Evolutionary conservation across 1,140 invertebrate genomes (phyloP).

Genomic region (Ceratina japonica): DNA sequence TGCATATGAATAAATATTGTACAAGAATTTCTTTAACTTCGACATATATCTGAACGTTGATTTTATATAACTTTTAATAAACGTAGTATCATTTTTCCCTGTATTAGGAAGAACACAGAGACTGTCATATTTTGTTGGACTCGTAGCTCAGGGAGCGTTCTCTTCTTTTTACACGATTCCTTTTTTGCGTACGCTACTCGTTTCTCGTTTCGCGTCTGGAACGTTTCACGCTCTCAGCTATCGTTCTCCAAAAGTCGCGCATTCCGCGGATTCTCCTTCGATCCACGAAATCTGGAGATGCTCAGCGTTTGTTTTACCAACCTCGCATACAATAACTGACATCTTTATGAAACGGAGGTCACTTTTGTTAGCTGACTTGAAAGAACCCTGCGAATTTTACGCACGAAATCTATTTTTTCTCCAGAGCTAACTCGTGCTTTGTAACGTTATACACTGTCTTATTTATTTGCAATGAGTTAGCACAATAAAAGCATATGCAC

Average conservation of each 20-base stretch:
- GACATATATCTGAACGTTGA: too few relatives aligned
- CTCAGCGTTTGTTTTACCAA: conserved; percentile 7
- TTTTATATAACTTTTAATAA: too few relatives aligned
- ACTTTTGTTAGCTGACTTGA: not conserved
- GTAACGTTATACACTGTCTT: too few relatives aligned
- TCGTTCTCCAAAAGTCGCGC: conserved; percentile 14
- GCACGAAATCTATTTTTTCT: too few relatives aligned
- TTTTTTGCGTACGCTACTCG: not conserved
- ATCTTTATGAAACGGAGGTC: not conserved
- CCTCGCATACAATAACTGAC: not conserved
- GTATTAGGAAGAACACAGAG: not conserved
- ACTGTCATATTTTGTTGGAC: conserved; percentile 30
- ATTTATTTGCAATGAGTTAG: too few relatives aligned
- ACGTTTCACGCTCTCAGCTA: conserved; percentile 34
- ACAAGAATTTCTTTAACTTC: too few relatives aligned
- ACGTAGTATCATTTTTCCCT: too few relatives aligned
- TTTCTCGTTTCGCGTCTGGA: conserved; percentile 21
- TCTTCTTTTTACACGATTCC: not conserved
- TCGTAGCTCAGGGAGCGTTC: conserved; percentile 33
- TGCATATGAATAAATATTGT: too few relatives aligned
- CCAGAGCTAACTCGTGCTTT: too few relatives aligned
- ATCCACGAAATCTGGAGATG: not conserved
- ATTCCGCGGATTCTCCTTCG: conserved; percentile 1
- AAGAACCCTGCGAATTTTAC: not conserved
- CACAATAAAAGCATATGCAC: too few relatives aligned